Evolutionary conservation across 2,797 vertebrate species (phyloP), one percentile per base, ranked within the genome.

Genomic region (Limosa lapponica): DNA sequence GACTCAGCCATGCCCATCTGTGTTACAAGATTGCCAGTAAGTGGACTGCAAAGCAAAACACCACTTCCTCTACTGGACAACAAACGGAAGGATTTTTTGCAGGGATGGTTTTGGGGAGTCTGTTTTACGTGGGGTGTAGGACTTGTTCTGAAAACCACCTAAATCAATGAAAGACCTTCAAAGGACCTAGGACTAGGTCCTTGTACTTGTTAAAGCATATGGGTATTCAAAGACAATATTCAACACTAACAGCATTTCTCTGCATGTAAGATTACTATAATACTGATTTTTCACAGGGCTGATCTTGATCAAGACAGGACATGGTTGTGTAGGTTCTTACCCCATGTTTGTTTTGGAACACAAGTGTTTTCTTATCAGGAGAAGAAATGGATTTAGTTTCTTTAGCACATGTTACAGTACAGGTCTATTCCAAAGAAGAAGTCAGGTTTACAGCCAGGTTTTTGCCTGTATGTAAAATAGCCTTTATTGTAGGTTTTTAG

Each of bases 131-230:
- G 36, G n/a, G n/a, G 15, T 46, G 37, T 16, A 18, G 43, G 17
- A 36, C 25, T 65, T 85, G 28, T 37, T 85, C 74, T 71, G 44
- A 49, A 95, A 93, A 52, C 11, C 34, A 71, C 37, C 27, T 48
- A 39, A 75, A 55, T 28, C 27, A 52, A 28, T 17, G 20, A 52
- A 65, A 72, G 36, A 46, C 30, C n/a, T 85, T 73, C 36, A 73
- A 32, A 66, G 0, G 5, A 74, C 20, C 51, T 70, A n/a, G 27
- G 2, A 12, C 0, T 0, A 87, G 28, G 41, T 9, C 6, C 37
- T 34, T 14, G 11, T 14, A 62, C 27, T 87, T 37, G 16, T 74
- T 43, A 62, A 67, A 95, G 20, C 16, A 64, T 19, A 51, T 4
- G 16, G 19, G 23, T 27, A 72, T 39, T 82, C 27, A 82, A 86